These are phyloP conservation scores for Hirundo rustica DNA, from an alignment of 2,797 vertebrate species.

Conservation along the genomic window DNA sequence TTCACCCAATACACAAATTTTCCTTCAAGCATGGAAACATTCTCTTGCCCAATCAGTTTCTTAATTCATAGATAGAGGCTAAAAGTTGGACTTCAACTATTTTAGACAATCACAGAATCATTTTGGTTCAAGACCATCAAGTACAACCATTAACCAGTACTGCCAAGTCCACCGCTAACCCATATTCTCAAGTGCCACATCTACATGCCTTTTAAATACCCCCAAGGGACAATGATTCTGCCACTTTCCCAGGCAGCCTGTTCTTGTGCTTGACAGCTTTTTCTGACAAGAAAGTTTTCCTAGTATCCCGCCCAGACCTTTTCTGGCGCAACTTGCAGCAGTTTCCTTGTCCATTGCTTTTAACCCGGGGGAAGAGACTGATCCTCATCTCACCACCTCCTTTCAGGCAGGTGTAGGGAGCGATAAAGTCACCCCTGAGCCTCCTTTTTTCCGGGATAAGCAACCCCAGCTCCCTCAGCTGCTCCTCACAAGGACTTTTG, in stretches of 20 bases:
- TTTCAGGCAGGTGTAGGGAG: neutral
- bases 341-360: accelerated
- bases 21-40: neutral
- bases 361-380: neutral
- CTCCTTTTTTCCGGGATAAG: neutral
- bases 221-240: neutral
- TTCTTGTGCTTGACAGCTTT: neutral
- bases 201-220: neutral
- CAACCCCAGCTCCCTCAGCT: neutral
- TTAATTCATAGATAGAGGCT: neutral
- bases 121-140: neutral
- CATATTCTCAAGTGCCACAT: neutral
- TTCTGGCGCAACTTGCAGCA: neutral
- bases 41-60: neutral
- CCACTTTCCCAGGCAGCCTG: neutral
- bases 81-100: neutral
- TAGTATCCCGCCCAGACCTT: neutral
- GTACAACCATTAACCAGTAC: neutral
- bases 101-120: neutral
- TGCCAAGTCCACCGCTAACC: neutral
- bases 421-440: accelerated
- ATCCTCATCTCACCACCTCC: neutral
- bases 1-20: accelerated
- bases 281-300: neutral
- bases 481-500: neutral